Evolutionary conservation across 2,797 vertebrate species (phyloP).

Genomic region (Diceros bicornis): DNA sequence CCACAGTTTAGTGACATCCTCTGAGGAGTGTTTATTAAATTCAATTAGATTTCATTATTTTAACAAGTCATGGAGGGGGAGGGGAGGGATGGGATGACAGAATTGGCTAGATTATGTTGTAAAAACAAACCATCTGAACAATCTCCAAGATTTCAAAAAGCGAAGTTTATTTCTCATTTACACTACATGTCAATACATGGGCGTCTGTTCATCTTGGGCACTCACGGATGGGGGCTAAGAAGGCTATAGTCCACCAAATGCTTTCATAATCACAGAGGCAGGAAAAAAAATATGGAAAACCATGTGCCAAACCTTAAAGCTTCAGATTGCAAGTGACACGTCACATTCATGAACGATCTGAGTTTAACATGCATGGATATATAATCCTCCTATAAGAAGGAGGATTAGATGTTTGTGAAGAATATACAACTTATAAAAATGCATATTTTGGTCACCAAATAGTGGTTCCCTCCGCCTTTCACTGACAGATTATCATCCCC

Average conservation of each 20-base stretch:
- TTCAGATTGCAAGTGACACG: neutral
- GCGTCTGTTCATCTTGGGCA: neutral
- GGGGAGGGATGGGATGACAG: neutral
- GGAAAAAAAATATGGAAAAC: neutral
- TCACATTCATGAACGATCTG: neutral
- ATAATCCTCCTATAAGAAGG: neutral
- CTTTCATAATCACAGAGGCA: neutral
- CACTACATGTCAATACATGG: neutral
- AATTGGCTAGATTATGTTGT: neutral
- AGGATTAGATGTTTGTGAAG: neutral
- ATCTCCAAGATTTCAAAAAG: neutral
- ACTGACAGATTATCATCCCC: neutral
- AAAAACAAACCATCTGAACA: neutral
- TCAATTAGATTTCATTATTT: neutral
- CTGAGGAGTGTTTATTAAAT: neutral
- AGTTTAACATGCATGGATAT: neutral
- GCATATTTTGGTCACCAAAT: neutral
- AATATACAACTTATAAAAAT: neutral
- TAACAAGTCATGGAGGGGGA: neutral
- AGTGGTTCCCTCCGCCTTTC: neutral
- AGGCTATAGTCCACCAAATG: neutral
- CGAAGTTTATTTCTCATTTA: neutral
- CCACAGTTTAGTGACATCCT: neutral
- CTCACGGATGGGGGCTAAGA: neutral
- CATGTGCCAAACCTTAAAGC: neutral